phyloP scores from a whole-genome alignment of 2,888 invertebrate genomes.

The Cheilosia soror region DNA sequence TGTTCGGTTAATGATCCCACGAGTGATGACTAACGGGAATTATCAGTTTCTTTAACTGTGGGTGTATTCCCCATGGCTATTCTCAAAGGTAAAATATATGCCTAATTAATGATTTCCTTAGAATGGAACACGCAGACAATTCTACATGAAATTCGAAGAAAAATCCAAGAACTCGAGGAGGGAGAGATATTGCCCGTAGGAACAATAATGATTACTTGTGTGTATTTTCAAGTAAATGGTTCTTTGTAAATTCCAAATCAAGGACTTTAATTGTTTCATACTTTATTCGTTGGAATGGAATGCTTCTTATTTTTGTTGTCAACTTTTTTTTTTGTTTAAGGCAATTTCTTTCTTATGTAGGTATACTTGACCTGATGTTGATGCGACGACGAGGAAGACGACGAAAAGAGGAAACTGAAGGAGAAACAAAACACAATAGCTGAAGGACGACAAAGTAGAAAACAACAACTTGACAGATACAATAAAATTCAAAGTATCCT shows the following conservation, averaged over 20 bases:
- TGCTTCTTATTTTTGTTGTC: neutral
- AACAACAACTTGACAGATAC: conserved; percentile 46
- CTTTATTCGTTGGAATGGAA: neutral
- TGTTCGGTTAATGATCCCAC: conserved; percentile 46
- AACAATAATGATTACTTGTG: conserved; percentile 11
- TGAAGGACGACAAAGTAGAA: conserved; percentile 5
- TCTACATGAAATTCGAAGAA: neutral
- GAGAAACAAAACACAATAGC: neutral
- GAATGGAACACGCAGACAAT: neutral
- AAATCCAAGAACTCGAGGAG: neutral
- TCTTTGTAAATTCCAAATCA: conserved; percentile 25
- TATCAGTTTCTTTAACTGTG: conserved; percentile 18
- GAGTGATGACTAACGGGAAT: conserved; percentile 34
- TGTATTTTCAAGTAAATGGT: neutral
- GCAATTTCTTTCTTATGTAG: conserved; percentile 12
- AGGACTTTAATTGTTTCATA: conserved; percentile 14
- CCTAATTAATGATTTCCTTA: conserved; percentile 34
- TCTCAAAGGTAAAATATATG: conserved; percentile 6
- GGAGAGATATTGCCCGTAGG: neutral
- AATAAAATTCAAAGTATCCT: conserved; percentile 34
- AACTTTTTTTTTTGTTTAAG: neutral
- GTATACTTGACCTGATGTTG: conserved; percentile 36
- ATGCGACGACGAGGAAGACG: conserved; percentile 1
- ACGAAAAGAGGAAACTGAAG: neutral
- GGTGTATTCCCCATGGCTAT: conserved; percentile 11